Percentiles rank a stretch among this genome's conserved stretches.
Conservation (phyloP, 2,888 invertebrate species). For the Apodemia hepburni region DNA sequence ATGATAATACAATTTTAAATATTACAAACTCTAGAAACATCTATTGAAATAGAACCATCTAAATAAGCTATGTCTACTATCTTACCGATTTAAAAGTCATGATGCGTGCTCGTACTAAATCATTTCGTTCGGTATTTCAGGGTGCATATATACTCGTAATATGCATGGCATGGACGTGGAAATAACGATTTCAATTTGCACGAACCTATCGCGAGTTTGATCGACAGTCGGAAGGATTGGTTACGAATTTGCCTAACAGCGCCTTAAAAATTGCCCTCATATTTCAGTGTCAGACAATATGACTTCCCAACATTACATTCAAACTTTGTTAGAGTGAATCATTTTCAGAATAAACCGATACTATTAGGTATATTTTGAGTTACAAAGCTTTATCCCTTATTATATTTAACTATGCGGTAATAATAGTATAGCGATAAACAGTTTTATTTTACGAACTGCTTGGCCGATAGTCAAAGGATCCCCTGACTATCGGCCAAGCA, state of each 20-base stretch:
- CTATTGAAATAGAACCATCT: too few relatives aligned
- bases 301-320: background rate
- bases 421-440: too few relatives aligned
- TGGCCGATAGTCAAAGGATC: too few relatives aligned
- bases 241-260: slow-evolving; percentile 10
- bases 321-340: background rate
- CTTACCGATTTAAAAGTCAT: too few relatives aligned
- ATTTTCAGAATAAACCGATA: background rate
- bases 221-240: slow-evolving; percentile 13
- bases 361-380: background rate
- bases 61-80: too few relatives aligned
- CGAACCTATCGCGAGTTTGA: slow-evolving; percentile 12
- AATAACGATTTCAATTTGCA: slow-evolving; percentile 15
- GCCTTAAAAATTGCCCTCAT: slow-evolving; percentile 13
- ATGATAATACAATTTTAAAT: too few relatives aligned
- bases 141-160: background rate
- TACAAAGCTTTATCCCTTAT: too few relatives aligned
- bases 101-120: background rate
- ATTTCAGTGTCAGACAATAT: slow-evolving; percentile 13
- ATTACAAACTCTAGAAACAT: too few relatives aligned
- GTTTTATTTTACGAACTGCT: too few relatives aligned
- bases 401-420: too few relatives aligned
- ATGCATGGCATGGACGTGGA: slow-evolving; percentile 6
- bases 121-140: background rate
- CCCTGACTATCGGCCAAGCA: too few relatives aligned